Evolutionary conservation across 2,797 vertebrate species (phyloP).

Genomic region (Microctenopoma lineatum): DNA sequence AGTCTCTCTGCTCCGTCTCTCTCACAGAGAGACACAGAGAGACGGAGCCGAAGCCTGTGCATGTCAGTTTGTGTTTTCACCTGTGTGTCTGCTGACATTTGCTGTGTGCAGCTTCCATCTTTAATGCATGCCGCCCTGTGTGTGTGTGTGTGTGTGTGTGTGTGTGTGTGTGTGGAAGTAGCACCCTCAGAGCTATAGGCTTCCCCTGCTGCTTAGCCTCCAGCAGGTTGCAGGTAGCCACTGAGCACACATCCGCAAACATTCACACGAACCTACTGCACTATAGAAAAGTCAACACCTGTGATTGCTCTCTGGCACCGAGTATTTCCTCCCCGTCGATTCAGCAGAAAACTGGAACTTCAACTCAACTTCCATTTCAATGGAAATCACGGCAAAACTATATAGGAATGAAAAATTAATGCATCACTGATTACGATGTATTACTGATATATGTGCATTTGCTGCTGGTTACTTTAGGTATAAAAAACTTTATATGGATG

Average conservation of each 20-base stretch:
- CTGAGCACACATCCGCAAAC: conserved; percentile 17
- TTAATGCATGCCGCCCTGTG: conserved; percentile 68
- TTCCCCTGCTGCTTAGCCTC: conserved; percentile 46
- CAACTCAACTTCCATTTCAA: not conserved
- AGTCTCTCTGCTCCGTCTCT: not conserved
- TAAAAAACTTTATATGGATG: too few relatives aligned
- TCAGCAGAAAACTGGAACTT: conserved; percentile 3
- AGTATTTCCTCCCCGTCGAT: not conserved
- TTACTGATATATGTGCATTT: too few relatives aligned
- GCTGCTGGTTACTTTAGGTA: too few relatives aligned
- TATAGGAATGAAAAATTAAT: too few relatives aligned
- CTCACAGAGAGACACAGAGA: too few relatives aligned
- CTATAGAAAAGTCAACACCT: conserved; percentile 1
- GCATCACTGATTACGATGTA: too few relatives aligned
- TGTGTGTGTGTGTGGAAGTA: conserved; percentile 36
- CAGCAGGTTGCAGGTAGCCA: conserved; percentile 24
- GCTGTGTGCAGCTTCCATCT: conserved; percentile 62
- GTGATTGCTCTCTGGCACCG: not conserved
- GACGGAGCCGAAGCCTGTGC: conserved; percentile 23
- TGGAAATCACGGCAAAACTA: not conserved
- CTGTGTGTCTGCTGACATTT: conserved; percentile 31
- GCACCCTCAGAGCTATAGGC: conserved; percentile 42
- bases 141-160: too few relatives aligned
- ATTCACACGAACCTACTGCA: conserved; percentile 1
- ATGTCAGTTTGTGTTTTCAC: conserved; percentile 12